Evolutionary conservation across 2,888 invertebrate species (phyloP).

Genomic region (Plusia festucae): DNA sequence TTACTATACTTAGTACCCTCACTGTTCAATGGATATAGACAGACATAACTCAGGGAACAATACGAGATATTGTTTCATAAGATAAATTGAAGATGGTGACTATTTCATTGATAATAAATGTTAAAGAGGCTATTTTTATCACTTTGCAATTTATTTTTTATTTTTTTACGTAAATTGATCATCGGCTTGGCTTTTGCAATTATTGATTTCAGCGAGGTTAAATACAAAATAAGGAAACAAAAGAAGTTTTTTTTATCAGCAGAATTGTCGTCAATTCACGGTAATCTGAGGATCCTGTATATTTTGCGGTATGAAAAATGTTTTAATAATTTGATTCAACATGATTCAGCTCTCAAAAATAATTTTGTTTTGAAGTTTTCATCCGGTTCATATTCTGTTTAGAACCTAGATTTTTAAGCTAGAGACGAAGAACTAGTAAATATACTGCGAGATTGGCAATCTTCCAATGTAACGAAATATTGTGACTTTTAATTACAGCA

Average conservation of each 20-base stretch:
- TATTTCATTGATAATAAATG: background rate
- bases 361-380: background rate
- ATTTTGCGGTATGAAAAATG: too few relatives aligned
- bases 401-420: background rate
- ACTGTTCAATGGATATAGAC: background rate
- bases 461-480: background rate
- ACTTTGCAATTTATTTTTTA: too few relatives aligned
- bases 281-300: background rate
- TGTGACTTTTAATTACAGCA: constrained; percentile 1
- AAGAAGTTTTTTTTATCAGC: background rate
- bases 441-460: background rate
- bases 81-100: background rate
- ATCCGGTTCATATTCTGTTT: background rate
- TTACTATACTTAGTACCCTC: background rate
- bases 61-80: constrained; percentile 1
- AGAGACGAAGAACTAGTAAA: background rate
- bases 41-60: constrained; percentile 1
- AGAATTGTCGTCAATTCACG: background rate
- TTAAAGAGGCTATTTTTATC: background rate
- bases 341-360: background rate
- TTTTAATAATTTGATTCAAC: background rate
- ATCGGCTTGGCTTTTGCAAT: background rate
- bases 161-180: background rate
- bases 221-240: background rate
- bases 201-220: background rate